These are phyloP conservation scores for Xanthorhoe spadicearia DNA, from an alignment of 2,888 invertebrate genomes.

Conservation along the genomic window DNA sequence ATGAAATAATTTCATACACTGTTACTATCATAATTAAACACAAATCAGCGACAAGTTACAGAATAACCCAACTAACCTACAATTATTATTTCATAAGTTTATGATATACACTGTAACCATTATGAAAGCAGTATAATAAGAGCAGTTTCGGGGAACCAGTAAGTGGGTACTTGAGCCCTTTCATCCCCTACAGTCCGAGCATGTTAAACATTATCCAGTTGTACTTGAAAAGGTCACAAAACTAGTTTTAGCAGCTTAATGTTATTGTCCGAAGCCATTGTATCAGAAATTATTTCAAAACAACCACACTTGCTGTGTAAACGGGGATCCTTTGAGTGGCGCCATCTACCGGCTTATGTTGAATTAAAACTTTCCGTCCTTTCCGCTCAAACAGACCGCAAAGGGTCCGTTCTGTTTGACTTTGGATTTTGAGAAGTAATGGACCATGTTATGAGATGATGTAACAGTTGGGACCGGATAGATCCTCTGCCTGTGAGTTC, in stretches of 20 bases:
- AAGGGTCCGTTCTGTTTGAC: constrained; percentile 48
- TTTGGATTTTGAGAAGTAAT: constrained; percentile 49
- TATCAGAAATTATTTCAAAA: constrained; percentile 18
- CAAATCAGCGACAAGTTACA: too few species aligned
- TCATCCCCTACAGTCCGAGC: neutral
- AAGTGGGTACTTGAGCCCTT: neutral
- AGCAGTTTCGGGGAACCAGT: neutral
- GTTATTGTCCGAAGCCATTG: constrained; percentile 8
- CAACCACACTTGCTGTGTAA: constrained; percentile 13
- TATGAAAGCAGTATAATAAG: neutral
- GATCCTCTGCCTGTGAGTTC: too few species aligned
- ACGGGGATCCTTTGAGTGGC: constrained; percentile 22
- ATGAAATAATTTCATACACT: too few species aligned
- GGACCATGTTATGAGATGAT: constrained; percentile 10
- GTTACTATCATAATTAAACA: too few species aligned
- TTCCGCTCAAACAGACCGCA: constrained; percentile 49
- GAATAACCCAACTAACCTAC: too few species aligned
- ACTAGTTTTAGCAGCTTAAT: neutral
- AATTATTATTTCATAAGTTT: too few species aligned
- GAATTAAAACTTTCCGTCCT: constrained; percentile 45
- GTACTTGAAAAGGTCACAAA: neutral
- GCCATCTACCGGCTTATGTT: constrained; percentile 29
- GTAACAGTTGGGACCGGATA: too few species aligned
- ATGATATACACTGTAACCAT: too few species aligned
- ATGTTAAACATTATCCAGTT: constrained; percentile 2